phyloP scores from a whole-genome alignment of 2,113 vertebrate species.

The Corythornis madagascariensis region DNA sequence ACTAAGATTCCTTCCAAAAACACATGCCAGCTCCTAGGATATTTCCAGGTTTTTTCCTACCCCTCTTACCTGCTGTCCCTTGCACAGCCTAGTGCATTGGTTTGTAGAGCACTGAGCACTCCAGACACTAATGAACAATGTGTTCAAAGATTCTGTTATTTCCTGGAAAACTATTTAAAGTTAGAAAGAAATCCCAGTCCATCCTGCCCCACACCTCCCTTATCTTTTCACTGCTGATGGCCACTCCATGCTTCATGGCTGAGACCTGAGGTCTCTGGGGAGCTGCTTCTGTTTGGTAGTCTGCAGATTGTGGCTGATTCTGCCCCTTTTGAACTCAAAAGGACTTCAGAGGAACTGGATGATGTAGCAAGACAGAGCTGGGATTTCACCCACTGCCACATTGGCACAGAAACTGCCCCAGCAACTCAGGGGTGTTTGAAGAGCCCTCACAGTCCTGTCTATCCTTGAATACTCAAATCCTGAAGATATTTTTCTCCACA shows the following conservation, averaged over 20 bases:
- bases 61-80: not conserved
- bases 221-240: not conserved
- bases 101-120: not conserved
- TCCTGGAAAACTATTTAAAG: not conserved
- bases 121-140: not conserved
- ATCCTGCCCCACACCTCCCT: not conserved
- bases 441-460: not conserved
- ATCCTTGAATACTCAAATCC: constrained; percentile 7
- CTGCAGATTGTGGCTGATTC: not conserved
- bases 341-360: not conserved
- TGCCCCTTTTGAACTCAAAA: not conserved
- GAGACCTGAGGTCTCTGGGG: not conserved
- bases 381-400: not conserved
- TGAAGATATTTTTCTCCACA: not conserved
- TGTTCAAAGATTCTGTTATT: not conserved
- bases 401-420: not conserved
- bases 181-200: not conserved
- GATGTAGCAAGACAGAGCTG: not conserved
- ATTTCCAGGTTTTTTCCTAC: not conserved
- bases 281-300: not conserved
- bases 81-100: not conserved
- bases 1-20: not conserved
- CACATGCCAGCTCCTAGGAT: not conserved
- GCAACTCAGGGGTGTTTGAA: not conserved
- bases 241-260: not conserved